These are phyloP conservation scores for Parnassius glacialis DNA, from an alignment of 2,888 invertebrate species.

Conservation along the genomic window DNA sequence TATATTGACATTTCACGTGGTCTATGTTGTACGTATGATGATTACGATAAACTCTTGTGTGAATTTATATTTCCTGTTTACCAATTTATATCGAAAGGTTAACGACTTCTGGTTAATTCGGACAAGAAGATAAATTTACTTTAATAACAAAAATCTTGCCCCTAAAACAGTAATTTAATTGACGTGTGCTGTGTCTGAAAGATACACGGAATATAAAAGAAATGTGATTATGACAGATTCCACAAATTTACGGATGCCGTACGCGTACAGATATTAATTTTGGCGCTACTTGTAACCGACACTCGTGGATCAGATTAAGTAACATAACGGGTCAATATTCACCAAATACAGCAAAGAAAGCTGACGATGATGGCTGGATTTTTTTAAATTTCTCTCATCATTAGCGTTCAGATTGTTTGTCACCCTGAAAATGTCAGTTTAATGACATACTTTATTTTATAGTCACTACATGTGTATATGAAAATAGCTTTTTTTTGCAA, in stretches of 20 bases:
- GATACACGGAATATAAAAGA: neutral
- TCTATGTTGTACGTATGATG: neutral
- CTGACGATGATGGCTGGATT: constrained; percentile 1
- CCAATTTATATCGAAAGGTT: neutral
- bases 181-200: constrained; percentile 2
- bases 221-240: constrained; percentile 12
- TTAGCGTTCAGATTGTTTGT: too few relatives aligned
- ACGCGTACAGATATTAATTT: constrained; percentile 7
- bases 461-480: too few relatives aligned
- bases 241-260: constrained; percentile 3
- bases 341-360: constrained; percentile 20
- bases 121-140: too few relatives aligned
- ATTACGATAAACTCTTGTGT: neutral
- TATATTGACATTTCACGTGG: constrained; percentile 29
- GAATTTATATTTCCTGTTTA: constrained; percentile 1
- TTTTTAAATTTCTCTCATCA: too few relatives aligned
- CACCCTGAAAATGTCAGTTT: too few relatives aligned
- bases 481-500: too few relatives aligned
- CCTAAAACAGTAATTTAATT: constrained; percentile 2
- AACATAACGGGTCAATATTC: constrained; percentile 5
- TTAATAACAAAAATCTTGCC: neutral
- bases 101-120: too few relatives aligned
- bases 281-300: neutral
- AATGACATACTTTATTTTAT: too few relatives aligned
- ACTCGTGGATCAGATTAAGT: constrained; percentile 7